These are phyloP conservation scores for Ptychochromis oligacanthus DNA, from an alignment of 2,113 vertebrate genomes.

Conservation along the genomic window DNA sequence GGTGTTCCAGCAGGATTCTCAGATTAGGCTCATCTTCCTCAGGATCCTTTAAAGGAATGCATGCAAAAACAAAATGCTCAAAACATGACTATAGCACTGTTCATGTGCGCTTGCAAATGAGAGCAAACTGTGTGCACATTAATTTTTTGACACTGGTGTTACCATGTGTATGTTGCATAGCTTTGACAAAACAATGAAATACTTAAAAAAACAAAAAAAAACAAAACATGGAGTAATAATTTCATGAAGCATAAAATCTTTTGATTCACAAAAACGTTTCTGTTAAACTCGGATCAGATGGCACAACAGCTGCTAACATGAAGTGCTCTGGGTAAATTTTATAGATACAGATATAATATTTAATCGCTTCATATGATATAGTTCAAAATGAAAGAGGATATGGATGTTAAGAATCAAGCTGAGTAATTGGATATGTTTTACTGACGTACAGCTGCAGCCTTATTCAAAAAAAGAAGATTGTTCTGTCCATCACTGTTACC, in stretches of 20 bases:
- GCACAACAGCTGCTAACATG: not conserved
- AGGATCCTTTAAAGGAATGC: constrained; percentile 84
- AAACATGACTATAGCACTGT: not conserved
- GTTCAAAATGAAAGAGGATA: not conserved
- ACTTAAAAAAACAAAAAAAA: too few relatives aligned
- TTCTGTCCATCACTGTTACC: not conserved
- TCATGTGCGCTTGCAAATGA: not conserved
- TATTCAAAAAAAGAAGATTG: not conserved
- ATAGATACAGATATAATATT: not conserved
- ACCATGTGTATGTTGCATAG: not conserved
- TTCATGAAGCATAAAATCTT: not conserved
- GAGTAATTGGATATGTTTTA: not conserved
- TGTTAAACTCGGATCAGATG: not conserved
- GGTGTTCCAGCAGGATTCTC: constrained; percentile 89
- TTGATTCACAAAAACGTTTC: not conserved
- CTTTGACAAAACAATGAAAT: not conserved
- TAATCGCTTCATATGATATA: constrained; percentile 4
- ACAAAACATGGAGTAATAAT: not conserved
- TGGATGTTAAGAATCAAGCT: not conserved
- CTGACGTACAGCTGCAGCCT: not conserved
- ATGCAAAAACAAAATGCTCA: not conserved
- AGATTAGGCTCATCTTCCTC: constrained; percentile 94
- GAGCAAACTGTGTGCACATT: not conserved
- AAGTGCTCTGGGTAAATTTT: constrained; percentile 6
- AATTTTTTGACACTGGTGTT: not conserved